phyloP scores from a whole-genome alignment of 2,113 vertebrate genomes.

The Gavialis gangeticus region DNA sequence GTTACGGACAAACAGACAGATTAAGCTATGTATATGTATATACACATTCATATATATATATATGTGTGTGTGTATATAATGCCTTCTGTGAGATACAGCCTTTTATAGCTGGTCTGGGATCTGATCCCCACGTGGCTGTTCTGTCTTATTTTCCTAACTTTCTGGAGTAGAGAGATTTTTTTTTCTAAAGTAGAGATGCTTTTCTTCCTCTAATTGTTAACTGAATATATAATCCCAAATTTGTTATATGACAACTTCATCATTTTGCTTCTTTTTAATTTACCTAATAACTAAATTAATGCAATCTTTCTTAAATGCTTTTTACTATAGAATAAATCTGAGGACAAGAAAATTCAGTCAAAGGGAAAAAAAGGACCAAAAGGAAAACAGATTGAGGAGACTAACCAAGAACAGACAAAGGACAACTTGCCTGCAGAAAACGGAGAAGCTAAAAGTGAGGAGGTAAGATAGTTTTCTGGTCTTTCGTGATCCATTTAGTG shows the following conservation, averaged over 20 bases:
- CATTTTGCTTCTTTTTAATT: background rate
- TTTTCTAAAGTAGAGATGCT: background rate
- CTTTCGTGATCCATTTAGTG: background rate
- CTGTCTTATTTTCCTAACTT: background rate
- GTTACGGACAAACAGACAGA: too few species aligned
- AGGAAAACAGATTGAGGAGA: slow-evolving; percentile 85
- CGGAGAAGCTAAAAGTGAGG: slow-evolving; percentile 88
- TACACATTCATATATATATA: too few species aligned
- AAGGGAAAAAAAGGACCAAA: slow-evolving; percentile 89
- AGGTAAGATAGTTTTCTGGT: slow-evolving; percentile 75
- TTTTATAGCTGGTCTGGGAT: background rate
- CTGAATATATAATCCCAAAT: background rate
- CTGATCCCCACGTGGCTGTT: background rate
- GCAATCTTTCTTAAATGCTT: background rate
- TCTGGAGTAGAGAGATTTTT: background rate
- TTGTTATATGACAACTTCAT: background rate
- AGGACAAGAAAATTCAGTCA: slow-evolving; percentile 81
- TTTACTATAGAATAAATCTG: slow-evolving; percentile 77
- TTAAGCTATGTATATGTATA: too few species aligned
- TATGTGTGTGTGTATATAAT: too few species aligned
- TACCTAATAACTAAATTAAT: background rate
- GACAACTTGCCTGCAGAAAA: slow-evolving; percentile 89
- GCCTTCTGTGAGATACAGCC: too few species aligned
- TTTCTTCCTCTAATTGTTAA: background rate
- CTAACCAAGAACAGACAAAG: slow-evolving; percentile 83